Conservation (phyloP, 2,888 invertebrate species). For the Spatulosminthurus flaviceps region DNA sequence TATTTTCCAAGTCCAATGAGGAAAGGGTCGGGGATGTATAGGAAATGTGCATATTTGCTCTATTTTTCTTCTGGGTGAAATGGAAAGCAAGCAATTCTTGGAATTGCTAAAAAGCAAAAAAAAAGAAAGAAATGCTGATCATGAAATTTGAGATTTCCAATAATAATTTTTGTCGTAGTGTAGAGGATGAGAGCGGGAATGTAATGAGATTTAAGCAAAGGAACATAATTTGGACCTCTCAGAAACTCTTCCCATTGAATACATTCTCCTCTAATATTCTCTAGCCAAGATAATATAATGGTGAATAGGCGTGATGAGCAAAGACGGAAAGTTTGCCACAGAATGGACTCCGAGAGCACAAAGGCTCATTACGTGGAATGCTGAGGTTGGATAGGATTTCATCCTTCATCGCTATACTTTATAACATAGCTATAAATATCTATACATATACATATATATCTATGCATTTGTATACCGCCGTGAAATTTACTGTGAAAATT, state of each 20-base stretch:
- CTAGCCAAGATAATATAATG: neutral
- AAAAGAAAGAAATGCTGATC: too few relatives aligned
- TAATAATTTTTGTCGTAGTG: too few relatives aligned
- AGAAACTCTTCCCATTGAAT: neutral
- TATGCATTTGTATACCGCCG: neutral
- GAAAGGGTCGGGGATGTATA: too few relatives aligned
- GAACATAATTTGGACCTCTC: constrained; percentile 9
- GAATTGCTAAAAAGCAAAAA: too few relatives aligned
- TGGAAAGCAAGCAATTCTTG: too few relatives aligned
- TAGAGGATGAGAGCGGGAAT: neutral
- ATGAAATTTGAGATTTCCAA: too few relatives aligned
- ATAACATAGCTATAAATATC: too few relatives aligned
- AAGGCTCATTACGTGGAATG: constrained; percentile 12
- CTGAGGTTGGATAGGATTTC: neutral
- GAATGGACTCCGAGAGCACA: constrained; percentile 3
- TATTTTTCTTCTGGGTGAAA: too few relatives aligned
- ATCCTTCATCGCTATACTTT: neutral
- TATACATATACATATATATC: too few relatives aligned
- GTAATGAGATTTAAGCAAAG: neutral
- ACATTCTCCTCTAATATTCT: neutral
- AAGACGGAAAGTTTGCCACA: neutral
- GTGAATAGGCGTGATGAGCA: neutral
- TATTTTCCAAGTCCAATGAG: too few relatives aligned
- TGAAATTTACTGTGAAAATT: constrained; percentile 14
- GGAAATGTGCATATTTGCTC: too few relatives aligned